Conservation (phyloP, 2,113 vertebrate species). For the Carassius carassius region DNA sequence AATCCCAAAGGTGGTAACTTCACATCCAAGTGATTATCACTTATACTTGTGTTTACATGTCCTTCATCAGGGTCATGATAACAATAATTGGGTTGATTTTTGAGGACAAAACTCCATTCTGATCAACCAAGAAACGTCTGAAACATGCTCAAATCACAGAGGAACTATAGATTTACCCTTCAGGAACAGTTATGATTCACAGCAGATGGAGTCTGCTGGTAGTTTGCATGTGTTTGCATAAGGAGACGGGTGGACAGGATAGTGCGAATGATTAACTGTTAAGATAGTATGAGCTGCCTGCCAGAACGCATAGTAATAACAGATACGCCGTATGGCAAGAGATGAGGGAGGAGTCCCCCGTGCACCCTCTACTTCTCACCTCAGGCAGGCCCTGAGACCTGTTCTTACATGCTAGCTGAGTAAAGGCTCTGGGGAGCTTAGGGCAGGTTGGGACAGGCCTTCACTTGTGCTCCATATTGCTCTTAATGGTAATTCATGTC, state of each 20-base stretch:
- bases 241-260: slow-evolving; percentile 1
- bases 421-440: not conserved
- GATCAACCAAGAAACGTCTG: not conserved
- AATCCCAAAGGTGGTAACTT: slow-evolving; percentile 24
- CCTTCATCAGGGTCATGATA: slow-evolving; percentile 7
- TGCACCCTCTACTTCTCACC: slow-evolving; percentile 19
- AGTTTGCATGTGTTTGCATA: slow-evolving; percentile 58
- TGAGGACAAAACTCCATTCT: not conserved
- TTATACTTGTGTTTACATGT: slow-evolving; percentile 55
- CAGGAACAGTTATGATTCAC: slow-evolving; percentile 16
- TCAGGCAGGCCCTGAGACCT: slow-evolving; percentile 17
- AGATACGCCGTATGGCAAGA: not conserved
- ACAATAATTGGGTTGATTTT: slow-evolving; percentile 29
- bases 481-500: not conserved
- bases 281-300: slow-evolving; percentile 43
- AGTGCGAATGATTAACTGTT: slow-evolving; percentile 48
- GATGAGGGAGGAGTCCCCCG: slow-evolving; percentile 5
- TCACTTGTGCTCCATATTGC: not conserved
- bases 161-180: not conserved
- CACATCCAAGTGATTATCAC: slow-evolving; percentile 41
- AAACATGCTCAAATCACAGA: not conserved
- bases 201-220: slow-evolving; percentile 40
- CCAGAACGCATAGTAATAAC: slow-evolving; percentile 7
- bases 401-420: slow-evolving; percentile 31
- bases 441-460: slow-evolving; percentile 18